Percentiles rank a stretch among this genome's conserved stretches.
These are phyloP conservation scores for Porites lobata DNA, from an alignment of 92 coral and sea anemone species.

Conservation along the genomic window DNA sequence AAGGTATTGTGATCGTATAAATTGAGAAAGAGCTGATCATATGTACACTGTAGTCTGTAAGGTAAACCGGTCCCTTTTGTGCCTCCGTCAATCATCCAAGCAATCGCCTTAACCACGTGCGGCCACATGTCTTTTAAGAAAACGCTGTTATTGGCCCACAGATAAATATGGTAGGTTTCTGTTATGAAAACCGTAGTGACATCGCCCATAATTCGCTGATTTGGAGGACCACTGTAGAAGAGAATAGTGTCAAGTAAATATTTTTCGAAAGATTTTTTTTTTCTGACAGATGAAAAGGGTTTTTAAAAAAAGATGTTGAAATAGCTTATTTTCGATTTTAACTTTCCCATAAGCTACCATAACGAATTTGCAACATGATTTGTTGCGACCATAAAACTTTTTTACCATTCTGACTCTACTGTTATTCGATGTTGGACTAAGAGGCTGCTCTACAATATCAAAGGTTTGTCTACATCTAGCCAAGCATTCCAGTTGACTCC, in stretches of 20 bases:
- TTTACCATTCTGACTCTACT: no score
- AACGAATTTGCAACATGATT: no score
- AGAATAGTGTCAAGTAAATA: not conserved
- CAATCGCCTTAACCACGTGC: conserved; percentile 23
- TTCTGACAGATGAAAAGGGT: no score
- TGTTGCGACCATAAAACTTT: no score
- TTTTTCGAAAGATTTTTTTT: no score
- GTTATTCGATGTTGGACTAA: no score
- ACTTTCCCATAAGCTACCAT: no score
- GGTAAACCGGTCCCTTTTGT: conserved; percentile 52
- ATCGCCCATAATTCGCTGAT: conserved; percentile 57
- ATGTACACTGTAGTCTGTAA: conserved; percentile 47
- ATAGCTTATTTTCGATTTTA: no score
- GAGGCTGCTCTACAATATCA: no score
- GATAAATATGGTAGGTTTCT: conserved; percentile 55
- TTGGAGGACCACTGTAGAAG: conserved; percentile 39
- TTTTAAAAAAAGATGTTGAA: no score
- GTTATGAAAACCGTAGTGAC: conserved; percentile 47
- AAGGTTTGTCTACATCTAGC: no score
- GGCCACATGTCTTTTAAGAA: conserved; percentile 57
- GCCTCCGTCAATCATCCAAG: conserved; percentile 47
- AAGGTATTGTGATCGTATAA: conserved; percentile 47
- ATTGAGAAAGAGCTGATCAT: conserved; percentile 28
- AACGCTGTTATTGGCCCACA: conserved; percentile 49
- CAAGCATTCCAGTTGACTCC: no score